A percentile compares a stretch with the other conserved stretches of the same genome.
Evolutionary conservation across 2,113 vertebrate genomes (phyloP).

Genomic region (Eulemur rufifrons): DNA sequence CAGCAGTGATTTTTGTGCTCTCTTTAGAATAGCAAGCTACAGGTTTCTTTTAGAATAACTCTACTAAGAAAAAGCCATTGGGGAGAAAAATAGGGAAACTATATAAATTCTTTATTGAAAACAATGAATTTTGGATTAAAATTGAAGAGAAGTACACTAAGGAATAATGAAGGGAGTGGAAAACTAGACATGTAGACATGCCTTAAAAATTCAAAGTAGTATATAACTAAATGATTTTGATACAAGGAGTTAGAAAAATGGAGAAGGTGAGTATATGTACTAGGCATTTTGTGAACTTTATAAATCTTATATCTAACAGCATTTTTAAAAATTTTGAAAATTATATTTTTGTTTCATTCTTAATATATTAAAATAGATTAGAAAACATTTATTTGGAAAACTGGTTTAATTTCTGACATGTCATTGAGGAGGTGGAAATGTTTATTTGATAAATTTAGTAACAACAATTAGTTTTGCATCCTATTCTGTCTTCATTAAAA

Average conservation of each 20-base stretch:
- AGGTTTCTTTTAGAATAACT: slow-evolving; percentile 30
- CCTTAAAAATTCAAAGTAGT: neutral
- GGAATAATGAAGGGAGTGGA: neutral
- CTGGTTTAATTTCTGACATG: neutral
- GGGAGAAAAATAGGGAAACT: neutral
- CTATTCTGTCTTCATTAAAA: neutral
- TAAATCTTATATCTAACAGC: neutral
- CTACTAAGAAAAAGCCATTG: slow-evolving; percentile 16
- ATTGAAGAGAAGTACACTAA: neutral
- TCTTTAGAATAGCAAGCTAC: slow-evolving; percentile 2
- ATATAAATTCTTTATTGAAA: neutral
- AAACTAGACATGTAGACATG: neutral
- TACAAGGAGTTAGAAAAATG: neutral
- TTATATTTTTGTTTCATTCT: neutral
- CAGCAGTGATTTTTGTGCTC: slow-evolving; percentile 1
- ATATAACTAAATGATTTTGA: neutral
- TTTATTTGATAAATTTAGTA: neutral
- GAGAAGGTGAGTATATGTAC: neutral
- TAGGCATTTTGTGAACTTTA: neutral
- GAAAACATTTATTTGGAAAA: neutral
- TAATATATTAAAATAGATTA: neutral
- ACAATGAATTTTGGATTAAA: neutral
- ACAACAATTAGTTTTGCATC: neutral
- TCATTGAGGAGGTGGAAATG: neutral
- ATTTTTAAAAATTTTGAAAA: neutral